Conservation (phyloP, 92 coral and sea anemone species). For the Pocillopora meandrina region DNA sequence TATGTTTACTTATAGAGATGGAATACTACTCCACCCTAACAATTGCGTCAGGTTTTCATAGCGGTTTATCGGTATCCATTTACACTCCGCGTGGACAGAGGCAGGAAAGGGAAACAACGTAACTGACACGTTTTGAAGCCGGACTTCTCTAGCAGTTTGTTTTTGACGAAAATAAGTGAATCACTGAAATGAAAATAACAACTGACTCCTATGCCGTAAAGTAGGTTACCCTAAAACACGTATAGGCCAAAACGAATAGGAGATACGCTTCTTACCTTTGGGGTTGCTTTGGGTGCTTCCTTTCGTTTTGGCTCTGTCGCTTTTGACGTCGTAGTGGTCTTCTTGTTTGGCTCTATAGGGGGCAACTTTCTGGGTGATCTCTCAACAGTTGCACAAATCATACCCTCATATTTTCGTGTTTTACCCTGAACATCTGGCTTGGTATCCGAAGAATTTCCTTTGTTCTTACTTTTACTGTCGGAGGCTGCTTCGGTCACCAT, state of each 20-base stretch:
- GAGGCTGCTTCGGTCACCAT: neutral
- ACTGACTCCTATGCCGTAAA: too few relatives aligned
- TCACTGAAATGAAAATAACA: too few relatives aligned
- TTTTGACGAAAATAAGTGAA: too few relatives aligned
- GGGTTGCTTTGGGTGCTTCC: neutral
- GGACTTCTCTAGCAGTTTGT: too few relatives aligned
- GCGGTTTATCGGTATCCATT: too few relatives aligned
- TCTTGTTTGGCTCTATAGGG: neutral
- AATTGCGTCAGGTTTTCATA: too few relatives aligned
- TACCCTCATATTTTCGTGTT: neutral
- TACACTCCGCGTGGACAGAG: too few relatives aligned
- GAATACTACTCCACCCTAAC: too few relatives aligned
- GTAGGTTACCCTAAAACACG: too few relatives aligned
- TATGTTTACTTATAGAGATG: too few relatives aligned
- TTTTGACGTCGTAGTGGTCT: neutral
- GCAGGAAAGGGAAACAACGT: too few relatives aligned
- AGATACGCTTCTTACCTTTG: neutral
- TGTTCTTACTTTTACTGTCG: neutral
- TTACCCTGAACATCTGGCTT: neutral
- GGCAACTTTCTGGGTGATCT: neutral
- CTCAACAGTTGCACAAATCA: neutral
- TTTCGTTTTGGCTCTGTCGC: neutral
- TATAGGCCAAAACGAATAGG: neutral
- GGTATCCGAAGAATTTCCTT: neutral
- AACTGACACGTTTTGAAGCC: too few relatives aligned